A percentile compares a stretch with the other conserved stretches of the same genome.
Conservation (phyloP, 2,888 invertebrate genomes). For the Mesochorus sp. region DNA sequence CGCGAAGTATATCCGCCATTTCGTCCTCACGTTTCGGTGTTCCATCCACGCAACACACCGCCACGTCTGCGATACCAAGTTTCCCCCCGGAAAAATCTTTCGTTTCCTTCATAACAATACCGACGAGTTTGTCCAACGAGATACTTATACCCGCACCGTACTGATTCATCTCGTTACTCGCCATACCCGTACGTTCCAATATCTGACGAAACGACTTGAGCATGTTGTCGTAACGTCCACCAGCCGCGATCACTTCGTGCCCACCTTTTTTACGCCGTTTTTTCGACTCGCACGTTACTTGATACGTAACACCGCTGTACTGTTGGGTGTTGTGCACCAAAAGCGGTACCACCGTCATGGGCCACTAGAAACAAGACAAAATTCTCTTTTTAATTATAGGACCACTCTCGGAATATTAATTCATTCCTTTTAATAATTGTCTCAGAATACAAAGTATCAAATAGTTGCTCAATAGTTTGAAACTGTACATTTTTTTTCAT, state of each 20-base stretch:
- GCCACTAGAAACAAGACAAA: constrained; percentile 83
- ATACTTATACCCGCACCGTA: constrained; percentile 93
- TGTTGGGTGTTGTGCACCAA: constrained; percentile 86
- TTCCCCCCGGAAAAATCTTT: constrained; percentile 80
- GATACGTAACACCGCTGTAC: constrained; percentile 88
- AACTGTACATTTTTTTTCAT: too few species aligned
- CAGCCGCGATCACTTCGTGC: constrained; percentile 91
- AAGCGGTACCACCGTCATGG: constrained; percentile 85
- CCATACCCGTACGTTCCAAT: constrained; percentile 78
- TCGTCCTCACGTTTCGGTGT: constrained; percentile 84
- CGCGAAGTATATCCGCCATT: constrained; percentile 83
- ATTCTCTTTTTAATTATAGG: too few species aligned
- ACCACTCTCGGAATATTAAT: too few species aligned
- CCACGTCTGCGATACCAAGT: constrained; percentile 85
- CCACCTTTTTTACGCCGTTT: constrained; percentile 83
- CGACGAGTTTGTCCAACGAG: constrained; percentile 90
- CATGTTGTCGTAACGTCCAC: constrained; percentile 94
- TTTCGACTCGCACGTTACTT: constrained; percentile 85
- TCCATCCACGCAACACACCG: constrained; percentile 87
- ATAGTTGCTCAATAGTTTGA: too few species aligned
- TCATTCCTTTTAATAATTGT: too few species aligned
- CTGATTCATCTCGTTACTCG: constrained; percentile 80
- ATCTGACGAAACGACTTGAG: constrained; percentile 88
- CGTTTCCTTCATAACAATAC: constrained; percentile 84
- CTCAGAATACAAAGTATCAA: too few species aligned